These are phyloP conservation scores for Periophthalmus magnuspinnatus DNA, from an alignment of 2,797 vertebrate genomes.

Conservation along the genomic window DNA sequence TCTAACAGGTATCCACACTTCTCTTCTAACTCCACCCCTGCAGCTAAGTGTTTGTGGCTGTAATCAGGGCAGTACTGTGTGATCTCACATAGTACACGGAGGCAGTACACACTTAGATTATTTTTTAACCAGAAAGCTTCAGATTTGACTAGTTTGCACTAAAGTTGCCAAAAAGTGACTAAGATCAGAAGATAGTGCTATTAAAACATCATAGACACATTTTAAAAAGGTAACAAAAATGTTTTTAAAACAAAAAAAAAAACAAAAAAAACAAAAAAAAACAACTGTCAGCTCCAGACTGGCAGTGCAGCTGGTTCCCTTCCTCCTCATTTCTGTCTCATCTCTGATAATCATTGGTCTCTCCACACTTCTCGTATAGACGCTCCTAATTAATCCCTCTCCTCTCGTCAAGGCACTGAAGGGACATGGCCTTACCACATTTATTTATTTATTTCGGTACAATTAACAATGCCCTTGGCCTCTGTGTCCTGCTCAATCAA, in stretches of 20 bases:
- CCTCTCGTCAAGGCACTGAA: conserved; percentile 33
- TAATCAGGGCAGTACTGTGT: too few species aligned
- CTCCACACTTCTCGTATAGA: conserved; percentile 53
- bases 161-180: too few species aligned
- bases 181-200: too few species aligned
- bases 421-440: conserved; percentile 45
- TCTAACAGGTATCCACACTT: too few species aligned
- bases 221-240: too few species aligned
- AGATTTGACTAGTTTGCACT: too few species aligned
- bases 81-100: too few species aligned
- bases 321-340: conserved; percentile 43
- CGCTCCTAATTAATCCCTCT: conserved; percentile 71
- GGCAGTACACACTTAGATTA: too few species aligned
- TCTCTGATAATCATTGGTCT: conserved; percentile 66
- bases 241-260: background rate
- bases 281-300: conserved; percentile 23
- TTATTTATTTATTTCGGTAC: conserved; percentile 37
- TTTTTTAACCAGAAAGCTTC: too few species aligned
- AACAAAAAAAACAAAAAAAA: background rate
- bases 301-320: conserved; percentile 21
- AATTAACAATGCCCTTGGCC: conserved; percentile 68
- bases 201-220: too few species aligned
- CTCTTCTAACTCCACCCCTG: too few species aligned
- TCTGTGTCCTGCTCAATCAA: conserved; percentile 44
- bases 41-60: too few species aligned